phyloP scores from a whole-genome alignment of 2,113 vertebrate genomes.

The Ornithorhynchus anatinus region DNA sequence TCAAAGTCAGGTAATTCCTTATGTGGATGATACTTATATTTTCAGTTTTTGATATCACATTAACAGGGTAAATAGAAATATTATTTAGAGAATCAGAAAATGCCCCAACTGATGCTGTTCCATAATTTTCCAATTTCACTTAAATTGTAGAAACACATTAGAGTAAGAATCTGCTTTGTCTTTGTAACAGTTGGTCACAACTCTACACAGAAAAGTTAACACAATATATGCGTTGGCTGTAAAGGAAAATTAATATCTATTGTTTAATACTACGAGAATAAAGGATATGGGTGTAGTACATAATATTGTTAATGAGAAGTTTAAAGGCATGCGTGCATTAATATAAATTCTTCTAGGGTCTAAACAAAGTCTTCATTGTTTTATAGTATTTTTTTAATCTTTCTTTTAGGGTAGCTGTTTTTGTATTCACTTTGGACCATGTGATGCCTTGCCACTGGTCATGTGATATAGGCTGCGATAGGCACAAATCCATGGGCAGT shows the following conservation, averaged over 20 bases:
- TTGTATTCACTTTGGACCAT: conserved; percentile 75
- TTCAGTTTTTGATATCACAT: conserved; percentile 24
- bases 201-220: conserved; percentile 25
- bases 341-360: conserved; percentile 30
- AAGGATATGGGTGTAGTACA: conserved; percentile 13
- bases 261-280: conserved; percentile 14
- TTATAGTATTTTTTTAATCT: conserved; percentile 73
- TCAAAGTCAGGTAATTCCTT: conserved; percentile 1
- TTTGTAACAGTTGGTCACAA: neutral
- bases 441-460: conserved; percentile 78
- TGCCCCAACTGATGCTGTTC: neutral
- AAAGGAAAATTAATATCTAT: conserved; percentile 32
- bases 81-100: conserved; percentile 20
- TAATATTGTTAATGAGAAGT: neutral
- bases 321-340: neutral
- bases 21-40: conserved; percentile 32
- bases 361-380: conserved; percentile 73
- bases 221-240: neutral
- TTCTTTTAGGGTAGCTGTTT: conserved; percentile 61
- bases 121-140: conserved; percentile 4
- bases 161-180: too few species aligned
- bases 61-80: conserved; percentile 36
- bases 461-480: conserved; percentile 78
- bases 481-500: conserved; percentile 79
- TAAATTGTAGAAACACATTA: too few species aligned